Evolutionary conservation across 2,113 vertebrate species (phyloP), one percentile per base, ranked within the genome.

Genomic region (Neomonachus schauinslandi): DNA sequence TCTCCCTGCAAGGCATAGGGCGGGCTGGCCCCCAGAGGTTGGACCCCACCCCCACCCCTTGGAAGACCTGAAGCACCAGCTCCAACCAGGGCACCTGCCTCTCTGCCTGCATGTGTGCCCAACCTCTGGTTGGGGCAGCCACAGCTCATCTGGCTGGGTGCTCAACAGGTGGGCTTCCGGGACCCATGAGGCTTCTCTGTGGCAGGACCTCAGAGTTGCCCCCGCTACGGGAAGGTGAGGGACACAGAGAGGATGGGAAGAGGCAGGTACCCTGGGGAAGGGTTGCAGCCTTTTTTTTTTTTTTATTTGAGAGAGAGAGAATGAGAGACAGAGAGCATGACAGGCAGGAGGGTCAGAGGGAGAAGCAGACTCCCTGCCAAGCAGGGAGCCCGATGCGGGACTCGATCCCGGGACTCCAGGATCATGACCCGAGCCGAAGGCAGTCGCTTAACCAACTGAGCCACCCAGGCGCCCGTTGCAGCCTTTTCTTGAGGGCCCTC

Each of bases 1-100:
- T 99, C 99, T 36, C 99, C 99, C 99, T 99, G 99, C 31, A 98
- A 98, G 57, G 95, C 21, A 98, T 1, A 61, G 2, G 94, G 39
- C 91, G 95, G n/a, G 10, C 33, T 53, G 92, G 94, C 71, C 83
- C 80, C 51, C 57, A 72, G 81, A 61, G 2, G 92, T 89, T 24
- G 5, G 0, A 9, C 10, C 55, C 31, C 0, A 0, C 9, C 59
- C 92, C 31, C 19, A 12, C 26, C 9, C 57, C 81, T 55, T 19
- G 26, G 28, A 84, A 53, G n/a, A 83, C 49, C 57, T 51, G 53
- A 83, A 84, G 18, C 42, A 46, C 72, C 36, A 67, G 31, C 51
- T 49, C 85, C 18, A 72, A n/a, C 39, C 53, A 16, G 67, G 85
- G 33, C 67, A 36, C 69, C 28, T 21, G n/a, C 9, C 9, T 19